A percentile compares a stretch with the other conserved stretches of the same genome.
phyloP scores from a whole-genome alignment of 2,888 invertebrate genomes.

The Drosophila neoperkinsi region DNA sequence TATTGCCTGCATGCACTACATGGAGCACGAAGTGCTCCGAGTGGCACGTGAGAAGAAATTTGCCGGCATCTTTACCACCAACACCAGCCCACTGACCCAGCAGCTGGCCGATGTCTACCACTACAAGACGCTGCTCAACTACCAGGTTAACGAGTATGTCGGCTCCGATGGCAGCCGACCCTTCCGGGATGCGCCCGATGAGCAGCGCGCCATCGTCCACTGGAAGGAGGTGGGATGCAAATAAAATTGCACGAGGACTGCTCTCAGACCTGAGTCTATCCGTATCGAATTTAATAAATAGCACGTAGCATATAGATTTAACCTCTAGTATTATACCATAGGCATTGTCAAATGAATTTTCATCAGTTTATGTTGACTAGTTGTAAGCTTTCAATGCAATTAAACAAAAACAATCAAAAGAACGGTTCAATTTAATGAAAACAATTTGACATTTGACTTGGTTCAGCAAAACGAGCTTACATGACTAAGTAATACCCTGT shows the following conservation, averaged over 20 bases:
- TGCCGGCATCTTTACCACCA: slow-evolving; percentile 93
- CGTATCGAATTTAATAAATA: slow-evolving; percentile 64
- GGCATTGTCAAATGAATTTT: slow-evolving; percentile 60
- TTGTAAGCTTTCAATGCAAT: slow-evolving; percentile 72
- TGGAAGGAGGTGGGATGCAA: slow-evolving; percentile 87
- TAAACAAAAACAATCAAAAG: slow-evolving; percentile 52
- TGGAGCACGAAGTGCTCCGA: slow-evolving; percentile 91
- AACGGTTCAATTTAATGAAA: slow-evolving; percentile 18
- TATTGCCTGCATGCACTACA: slow-evolving; percentile 91
- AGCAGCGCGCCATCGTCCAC: slow-evolving; percentile 91
- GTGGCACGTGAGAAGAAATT: slow-evolving; percentile 89
- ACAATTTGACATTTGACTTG: slow-evolving; percentile 6
- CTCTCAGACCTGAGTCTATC: slow-evolving; percentile 12
- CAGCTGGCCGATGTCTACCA: slow-evolving; percentile 94
- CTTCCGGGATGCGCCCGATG: slow-evolving; percentile 91
- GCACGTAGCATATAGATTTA: slow-evolving; percentile 36
- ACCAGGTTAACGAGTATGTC: slow-evolving; percentile 92
- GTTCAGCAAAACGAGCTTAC: not conserved
- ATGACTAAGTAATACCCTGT: not conserved
- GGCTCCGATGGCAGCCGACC: slow-evolving; percentile 90
- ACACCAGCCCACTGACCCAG: slow-evolving; percentile 95
- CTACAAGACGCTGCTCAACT: slow-evolving; percentile 91
- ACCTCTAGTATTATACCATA: slow-evolving; percentile 69
- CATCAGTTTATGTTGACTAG: slow-evolving; percentile 73
- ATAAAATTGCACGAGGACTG: slow-evolving; percentile 31